phyloP scores from a whole-genome alignment of 1,140 invertebrate species.

The Monomorium pharaonis region DNA sequence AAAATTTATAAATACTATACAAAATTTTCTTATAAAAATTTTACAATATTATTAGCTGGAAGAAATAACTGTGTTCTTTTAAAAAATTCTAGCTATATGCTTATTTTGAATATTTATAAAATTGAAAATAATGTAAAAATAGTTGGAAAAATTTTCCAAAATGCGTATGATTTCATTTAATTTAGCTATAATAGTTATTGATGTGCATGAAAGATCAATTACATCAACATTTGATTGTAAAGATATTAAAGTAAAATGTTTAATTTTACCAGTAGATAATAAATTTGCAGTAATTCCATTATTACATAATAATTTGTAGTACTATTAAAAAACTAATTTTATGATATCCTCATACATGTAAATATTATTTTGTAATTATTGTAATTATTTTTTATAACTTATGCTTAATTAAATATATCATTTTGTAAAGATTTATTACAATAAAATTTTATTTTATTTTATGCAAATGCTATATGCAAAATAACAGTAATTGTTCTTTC shows the following conservation, averaged over 20 bases:
- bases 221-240: background rate
- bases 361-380: too few relatives aligned
- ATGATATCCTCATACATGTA: background rate
- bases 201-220: background rate
- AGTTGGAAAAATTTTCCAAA: background rate
- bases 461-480: too few relatives aligned
- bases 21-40: background rate
- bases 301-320: background rate
- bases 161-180: background rate
- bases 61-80: conserved; percentile 6
- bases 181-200: background rate
- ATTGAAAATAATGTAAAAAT: background rate
- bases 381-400: too few relatives aligned
- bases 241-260: background rate
- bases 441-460: too few relatives aligned
- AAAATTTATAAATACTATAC: background rate
- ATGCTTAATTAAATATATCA: too few relatives aligned
- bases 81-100: background rate
- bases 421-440: too few relatives aligned
- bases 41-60: background rate
- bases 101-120: background rate
- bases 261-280: background rate
- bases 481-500: too few relatives aligned
- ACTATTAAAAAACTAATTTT: background rate
- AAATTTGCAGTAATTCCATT: background rate